Percentiles rank a stretch among this genome's conserved stretches.
Conservation (phyloP, 2,113 vertebrate genomes). For the Scomber colias region DNA sequence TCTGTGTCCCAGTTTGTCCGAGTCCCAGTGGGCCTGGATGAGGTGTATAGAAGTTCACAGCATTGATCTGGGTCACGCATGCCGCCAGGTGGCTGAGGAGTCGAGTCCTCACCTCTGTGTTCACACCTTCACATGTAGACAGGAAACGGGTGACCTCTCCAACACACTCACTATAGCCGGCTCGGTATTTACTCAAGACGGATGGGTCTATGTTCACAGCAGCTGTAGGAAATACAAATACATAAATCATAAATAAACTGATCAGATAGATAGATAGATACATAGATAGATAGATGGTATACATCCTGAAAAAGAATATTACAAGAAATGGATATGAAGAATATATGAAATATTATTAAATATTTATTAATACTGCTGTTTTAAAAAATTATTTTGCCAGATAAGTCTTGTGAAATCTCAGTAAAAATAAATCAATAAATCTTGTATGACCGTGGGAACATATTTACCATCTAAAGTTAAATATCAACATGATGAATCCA, state of each 20-base stretch:
- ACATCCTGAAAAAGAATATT: too few relatives aligned
- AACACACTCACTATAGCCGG: conserved; percentile 95
- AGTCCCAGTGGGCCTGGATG: conserved; percentile 83
- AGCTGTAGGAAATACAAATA: conserved; percentile 76
- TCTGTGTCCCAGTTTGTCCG: conserved; percentile 82
- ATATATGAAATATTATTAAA: neutral
- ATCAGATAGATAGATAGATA: neutral
- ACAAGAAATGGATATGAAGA: too few relatives aligned
- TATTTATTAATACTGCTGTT: neutral
- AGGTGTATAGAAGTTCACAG: conserved; percentile 86
- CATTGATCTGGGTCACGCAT: conserved; percentile 93
- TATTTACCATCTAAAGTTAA: conserved; percentile 46
- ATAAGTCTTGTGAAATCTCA: neutral
- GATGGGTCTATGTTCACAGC: conserved; percentile 90
- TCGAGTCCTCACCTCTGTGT: conserved; percentile 91
- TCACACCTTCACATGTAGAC: conserved; percentile 94
- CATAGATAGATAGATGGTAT: neutral
- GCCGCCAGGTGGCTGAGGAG: conserved; percentile 93
- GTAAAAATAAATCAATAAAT: conserved; percentile 12
- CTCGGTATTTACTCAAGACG: conserved; percentile 93
- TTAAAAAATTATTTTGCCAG: neutral
- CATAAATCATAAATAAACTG: neutral
- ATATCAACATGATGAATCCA: conserved; percentile 5
- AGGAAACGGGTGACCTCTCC: conserved; percentile 96
- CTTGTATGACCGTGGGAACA: conserved; percentile 2